These are phyloP conservation scores for Macrotus californicus DNA, from an alignment of 2,113 vertebrate species.

Conservation along the genomic window DNA sequence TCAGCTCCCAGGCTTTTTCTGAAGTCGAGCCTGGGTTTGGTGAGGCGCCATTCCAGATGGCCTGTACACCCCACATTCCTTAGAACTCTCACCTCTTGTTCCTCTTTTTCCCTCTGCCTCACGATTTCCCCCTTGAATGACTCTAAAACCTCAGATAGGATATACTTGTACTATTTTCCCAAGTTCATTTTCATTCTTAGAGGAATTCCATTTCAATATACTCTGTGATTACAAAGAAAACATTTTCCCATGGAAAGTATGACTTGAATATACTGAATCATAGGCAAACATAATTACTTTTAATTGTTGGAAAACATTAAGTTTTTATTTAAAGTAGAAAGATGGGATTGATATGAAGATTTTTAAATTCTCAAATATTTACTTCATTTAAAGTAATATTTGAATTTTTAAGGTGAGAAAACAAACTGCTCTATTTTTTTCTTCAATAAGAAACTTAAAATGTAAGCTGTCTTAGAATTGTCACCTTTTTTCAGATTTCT, in stretches of 20 bases:
- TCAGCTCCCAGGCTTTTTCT: not conserved
- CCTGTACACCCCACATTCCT: not conserved
- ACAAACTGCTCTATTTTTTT: not conserved
- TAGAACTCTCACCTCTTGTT: not conserved
- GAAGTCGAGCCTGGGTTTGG: not conserved
- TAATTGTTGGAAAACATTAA: not conserved
- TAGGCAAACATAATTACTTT: not conserved
- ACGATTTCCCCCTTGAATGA: not conserved
- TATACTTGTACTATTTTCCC: not conserved
- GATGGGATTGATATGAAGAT: not conserved
- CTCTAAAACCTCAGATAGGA: not conserved
- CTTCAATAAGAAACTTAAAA: not conserved
- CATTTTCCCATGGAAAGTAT: not conserved
- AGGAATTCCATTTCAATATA: not conserved
- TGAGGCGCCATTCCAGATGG: not conserved
- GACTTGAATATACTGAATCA: not conserved
- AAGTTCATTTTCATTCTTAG: not conserved
- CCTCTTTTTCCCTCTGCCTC: no score
- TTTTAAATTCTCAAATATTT: not conserved
- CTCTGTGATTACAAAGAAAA: not conserved
- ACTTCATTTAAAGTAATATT: not conserved
- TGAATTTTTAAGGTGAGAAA: constrained; percentile 20
- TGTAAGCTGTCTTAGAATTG: not conserved
- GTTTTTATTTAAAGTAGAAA: constrained; percentile 16
- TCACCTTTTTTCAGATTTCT: not conserved